Percentiles rank a stretch among this genome's conserved stretches.
Conservation (phyloP, 2,113 vertebrate species). For the Grus americana region DNA sequence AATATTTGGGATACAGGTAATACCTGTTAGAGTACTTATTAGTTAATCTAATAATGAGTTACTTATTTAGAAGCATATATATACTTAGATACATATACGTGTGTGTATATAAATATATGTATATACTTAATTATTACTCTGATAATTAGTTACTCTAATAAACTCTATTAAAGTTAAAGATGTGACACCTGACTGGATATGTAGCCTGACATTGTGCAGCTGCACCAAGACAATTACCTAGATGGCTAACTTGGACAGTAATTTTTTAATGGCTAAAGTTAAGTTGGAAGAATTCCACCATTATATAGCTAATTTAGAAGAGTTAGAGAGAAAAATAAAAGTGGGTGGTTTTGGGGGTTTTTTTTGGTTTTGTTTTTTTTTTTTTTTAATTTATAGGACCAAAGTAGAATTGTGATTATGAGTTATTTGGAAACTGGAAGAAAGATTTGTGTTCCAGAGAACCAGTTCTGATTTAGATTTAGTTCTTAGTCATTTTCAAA, state of each 20-base stretch:
- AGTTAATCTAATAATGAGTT: background rate
- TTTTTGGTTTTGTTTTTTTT: no score
- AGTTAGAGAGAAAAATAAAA: background rate
- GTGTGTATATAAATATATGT: background rate
- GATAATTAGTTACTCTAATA: background rate
- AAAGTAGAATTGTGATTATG: background rate
- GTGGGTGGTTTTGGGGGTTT: no score
- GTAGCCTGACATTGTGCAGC: background rate
- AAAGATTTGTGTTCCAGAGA: background rate
- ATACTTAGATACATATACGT: background rate
- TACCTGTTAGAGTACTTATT: background rate
- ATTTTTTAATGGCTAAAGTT: background rate
- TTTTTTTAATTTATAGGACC: background rate
- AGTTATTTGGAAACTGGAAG: background rate
- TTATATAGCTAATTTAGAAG: background rate
- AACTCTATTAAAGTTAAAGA: background rate
- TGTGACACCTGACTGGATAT: background rate
- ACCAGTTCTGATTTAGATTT: background rate
- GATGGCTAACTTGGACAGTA: background rate
- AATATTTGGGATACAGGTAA: background rate
- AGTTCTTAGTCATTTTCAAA: background rate
- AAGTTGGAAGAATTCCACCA: background rate
- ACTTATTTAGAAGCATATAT: background rate
- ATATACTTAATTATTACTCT: background rate
- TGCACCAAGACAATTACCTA: background rate